Evolutionary conservation across 1,140 invertebrate genomes (phyloP).

Genomic region (Nylanderia fulva): DNA sequence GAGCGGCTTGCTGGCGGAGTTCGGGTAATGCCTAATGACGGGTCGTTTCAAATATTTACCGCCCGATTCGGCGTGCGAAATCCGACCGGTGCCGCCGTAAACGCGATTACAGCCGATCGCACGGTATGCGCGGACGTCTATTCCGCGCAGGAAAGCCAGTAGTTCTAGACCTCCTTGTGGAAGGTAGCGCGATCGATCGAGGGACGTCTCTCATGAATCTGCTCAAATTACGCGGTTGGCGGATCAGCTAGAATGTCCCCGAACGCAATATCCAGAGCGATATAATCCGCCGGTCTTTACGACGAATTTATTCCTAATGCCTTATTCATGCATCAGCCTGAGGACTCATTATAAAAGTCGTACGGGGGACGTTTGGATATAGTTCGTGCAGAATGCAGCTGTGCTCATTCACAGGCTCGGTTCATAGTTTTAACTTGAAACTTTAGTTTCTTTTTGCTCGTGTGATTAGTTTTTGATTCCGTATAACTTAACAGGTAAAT

Average conservation of each 20-base stretch:
- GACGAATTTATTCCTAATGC: conserved; percentile 65
- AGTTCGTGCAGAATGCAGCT: conserved; percentile 22
- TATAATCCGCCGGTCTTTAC: conserved; percentile 56
- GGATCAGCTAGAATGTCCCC: conserved; percentile 61
- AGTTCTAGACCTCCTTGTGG: conserved; percentile 25
- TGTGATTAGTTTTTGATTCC: background rate
- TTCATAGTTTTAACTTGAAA: conserved; percentile 16
- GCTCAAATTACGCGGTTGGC: conserved; percentile 69
- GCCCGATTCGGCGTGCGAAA: conserved; percentile 71
- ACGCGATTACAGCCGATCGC: conserved; percentile 69
- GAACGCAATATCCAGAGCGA: conserved; percentile 47
- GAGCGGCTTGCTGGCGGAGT: conserved; percentile 59
- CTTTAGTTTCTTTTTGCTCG: background rate
- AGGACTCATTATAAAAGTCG: conserved; percentile 58
- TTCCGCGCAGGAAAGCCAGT: conserved; percentile 51
- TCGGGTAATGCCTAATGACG: conserved; percentile 77
- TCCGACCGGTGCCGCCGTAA: conserved; percentile 62
- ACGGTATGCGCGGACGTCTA: conserved; percentile 58
- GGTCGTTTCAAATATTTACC: conserved; percentile 78
- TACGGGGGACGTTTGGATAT: conserved; percentile 28
- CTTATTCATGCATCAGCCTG: conserved; percentile 58
- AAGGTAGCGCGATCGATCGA: conserved; percentile 66
- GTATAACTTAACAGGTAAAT: background rate
- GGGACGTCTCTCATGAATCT: conserved; percentile 66
- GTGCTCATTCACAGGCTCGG: background rate